phyloP scores from a whole-genome alignment of 2,888 invertebrate genomes.

The Mayetiola destructor region DNA sequence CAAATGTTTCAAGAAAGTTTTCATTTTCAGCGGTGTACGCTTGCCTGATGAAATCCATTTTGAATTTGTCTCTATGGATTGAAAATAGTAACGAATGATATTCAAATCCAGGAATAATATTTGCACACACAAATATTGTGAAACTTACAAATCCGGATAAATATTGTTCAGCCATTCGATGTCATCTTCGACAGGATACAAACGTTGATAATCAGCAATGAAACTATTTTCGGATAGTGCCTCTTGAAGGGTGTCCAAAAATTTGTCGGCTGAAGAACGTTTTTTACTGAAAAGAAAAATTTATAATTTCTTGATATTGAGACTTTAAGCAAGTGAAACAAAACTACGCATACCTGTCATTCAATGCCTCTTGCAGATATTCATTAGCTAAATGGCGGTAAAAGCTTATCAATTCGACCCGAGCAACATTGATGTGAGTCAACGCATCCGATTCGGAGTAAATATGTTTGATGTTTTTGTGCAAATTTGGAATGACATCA shows the following conservation, averaged over 20 bases:
- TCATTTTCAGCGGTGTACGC: constrained; percentile 22
- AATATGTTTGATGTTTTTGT: constrained; percentile 42
- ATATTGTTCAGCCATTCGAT: constrained; percentile 45
- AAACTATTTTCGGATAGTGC: constrained; percentile 42
- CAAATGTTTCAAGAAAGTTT: too few species aligned
- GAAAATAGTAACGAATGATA: neutral
- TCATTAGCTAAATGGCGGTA: constrained; percentile 33
- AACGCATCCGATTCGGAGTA: constrained; percentile 27
- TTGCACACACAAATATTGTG: neutral
- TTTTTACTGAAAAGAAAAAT: constrained; percentile 17
- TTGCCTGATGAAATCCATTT: constrained; percentile 25
- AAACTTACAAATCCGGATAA: constrained; percentile 48
- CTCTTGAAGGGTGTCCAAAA: constrained; percentile 34
- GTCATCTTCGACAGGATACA: constrained; percentile 52
- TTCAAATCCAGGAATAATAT: neutral
- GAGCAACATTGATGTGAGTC: constrained; percentile 28
- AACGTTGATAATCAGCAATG: constrained; percentile 51
- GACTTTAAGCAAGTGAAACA: neutral
- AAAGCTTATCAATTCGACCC: constrained; percentile 36
- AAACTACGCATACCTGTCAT: constrained; percentile 25
- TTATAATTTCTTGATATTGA: constrained; percentile 12
- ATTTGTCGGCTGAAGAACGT: constrained; percentile 24
- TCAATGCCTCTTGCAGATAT: constrained; percentile 29
- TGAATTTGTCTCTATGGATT: constrained; percentile 20
- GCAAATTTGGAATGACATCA: constrained; percentile 53